Percentiles rank a stretch among this genome's conserved stretches.
These are phyloP conservation scores for Cotesia chilonis DNA, from an alignment of 1,140 invertebrate genomes.

Conservation along the genomic window DNA sequence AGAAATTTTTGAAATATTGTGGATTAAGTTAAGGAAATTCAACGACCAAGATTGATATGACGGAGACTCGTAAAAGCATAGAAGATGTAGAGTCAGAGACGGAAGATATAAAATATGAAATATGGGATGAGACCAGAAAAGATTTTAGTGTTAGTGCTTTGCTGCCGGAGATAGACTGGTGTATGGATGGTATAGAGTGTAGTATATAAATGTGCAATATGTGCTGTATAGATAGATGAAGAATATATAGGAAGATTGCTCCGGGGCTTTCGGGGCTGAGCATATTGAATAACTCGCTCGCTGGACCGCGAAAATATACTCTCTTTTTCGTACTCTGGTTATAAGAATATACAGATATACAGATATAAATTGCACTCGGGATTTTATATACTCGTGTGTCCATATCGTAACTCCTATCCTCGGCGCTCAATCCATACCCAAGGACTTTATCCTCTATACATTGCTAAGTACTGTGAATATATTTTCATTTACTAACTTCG, in stretches of 20 bases:
- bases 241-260: slow-evolving; percentile 54
- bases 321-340: slow-evolving; percentile 29
- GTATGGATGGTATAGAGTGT: background rate
- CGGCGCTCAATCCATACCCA: no score
- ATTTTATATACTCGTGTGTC: slow-evolving; percentile 13
- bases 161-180: slow-evolving; percentile 21
- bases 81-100: background rate
- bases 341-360: slow-evolving; percentile 29
- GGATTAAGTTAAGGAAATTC: background rate
- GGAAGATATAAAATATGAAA: slow-evolving; percentile 6
- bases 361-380: slow-evolving; percentile 20
- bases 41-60: slow-evolving; percentile 3
- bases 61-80: slow-evolving; percentile 25
- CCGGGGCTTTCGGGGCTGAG: slow-evolving; percentile 62
- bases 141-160: background rate
- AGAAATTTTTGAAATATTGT: no score
- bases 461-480: no score
- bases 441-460: no score
- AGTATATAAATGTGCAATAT: slow-evolving; percentile 30
- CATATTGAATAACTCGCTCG: slow-evolving; percentile 68
- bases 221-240: slow-evolving; percentile 27
- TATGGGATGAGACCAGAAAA: background rate
- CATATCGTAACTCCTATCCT: background rate
- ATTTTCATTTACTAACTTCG: no score
- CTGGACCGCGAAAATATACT: slow-evolving; percentile 67